These are phyloP conservation scores for Drosophila gunungcola DNA, from an alignment of 1,140 invertebrate species.

Conservation along the genomic window DNA sequence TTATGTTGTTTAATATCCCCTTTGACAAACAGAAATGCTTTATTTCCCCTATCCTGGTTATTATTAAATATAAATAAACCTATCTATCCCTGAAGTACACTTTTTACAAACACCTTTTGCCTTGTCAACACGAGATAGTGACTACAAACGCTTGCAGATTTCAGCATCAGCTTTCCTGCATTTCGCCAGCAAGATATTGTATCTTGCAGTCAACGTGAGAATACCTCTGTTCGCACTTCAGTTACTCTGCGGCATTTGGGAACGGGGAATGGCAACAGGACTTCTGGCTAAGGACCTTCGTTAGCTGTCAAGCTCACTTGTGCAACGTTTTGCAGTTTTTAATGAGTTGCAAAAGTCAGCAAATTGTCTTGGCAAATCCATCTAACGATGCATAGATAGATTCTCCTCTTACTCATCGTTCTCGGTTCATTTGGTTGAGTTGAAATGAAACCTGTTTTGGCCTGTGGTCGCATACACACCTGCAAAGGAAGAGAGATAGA, in stretches of 20 bases:
- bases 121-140: conserved; percentile 1
- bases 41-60: no score
- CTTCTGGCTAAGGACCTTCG: conserved; percentile 37
- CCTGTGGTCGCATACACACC: conserved; percentile 54
- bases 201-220: conserved; percentile 14
- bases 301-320: conserved; percentile 57
- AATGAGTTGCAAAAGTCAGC: conserved; percentile 63
- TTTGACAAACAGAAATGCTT: no score
- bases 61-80: no score
- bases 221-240: conserved; percentile 24
- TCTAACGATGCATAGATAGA: conserved; percentile 46
- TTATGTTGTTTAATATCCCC: no score
- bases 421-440: conserved; percentile 12
- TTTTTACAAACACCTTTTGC: neutral
- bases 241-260: conserved; percentile 1
- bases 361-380: conserved; percentile 27
- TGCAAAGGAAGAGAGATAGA: conserved; percentile 51
- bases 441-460: conserved; percentile 51
- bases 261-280: conserved; percentile 8
- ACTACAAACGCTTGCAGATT: conserved; percentile 6
- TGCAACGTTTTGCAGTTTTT: conserved; percentile 55
- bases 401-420: neutral
- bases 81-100: neutral
- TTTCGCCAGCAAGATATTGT: conserved; percentile 13
- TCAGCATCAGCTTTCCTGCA: neutral